Base-by-base conservation (phyloP, 2,888 invertebrate species). In the Entomobrya multifasciata region DNA sequence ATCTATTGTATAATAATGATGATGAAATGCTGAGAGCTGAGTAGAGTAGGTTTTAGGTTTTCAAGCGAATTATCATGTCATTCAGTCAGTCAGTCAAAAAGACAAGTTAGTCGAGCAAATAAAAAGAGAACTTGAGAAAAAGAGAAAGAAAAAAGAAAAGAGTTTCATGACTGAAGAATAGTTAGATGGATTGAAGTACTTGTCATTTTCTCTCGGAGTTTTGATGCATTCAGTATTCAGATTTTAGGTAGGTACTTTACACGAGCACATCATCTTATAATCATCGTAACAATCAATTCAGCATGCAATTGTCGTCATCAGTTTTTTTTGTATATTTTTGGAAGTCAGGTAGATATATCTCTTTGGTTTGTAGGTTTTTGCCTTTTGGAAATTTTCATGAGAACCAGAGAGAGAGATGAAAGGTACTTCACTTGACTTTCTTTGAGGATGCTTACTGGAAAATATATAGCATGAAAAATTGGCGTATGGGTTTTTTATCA, bases 51-150 rank as follows among this genome's bases (percentile, higher is more conserved):
- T 76, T 36, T 55, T 20, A 8, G 15, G 13, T 17, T 36, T 57
- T 13, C 15, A 76, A 62, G 55, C 47, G 62, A 27, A 84, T 84
- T 84, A 77, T 84, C 83, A 84, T 84, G 83, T 84, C 83, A 84
- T 84, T 84, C 83, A 84, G 83, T 84, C 83, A 84, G 52, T 84
- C 77, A 82, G 82, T 82, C 74, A 82, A 52, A 70, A 49, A 49
- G 13, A 6, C 4, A 44, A 70, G 67, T 41, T 41, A 67, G 41
- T 67, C 20, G 30, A 41, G 17, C 20, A 11, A 67, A 30, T 30
- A n/a, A n/a, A n/a, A n/a, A 8, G 41, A 65, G 10, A 17, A 65
- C 10, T 22, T 44, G 1, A 25, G 15, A 15, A 70, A 30, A 47
- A 25, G 15, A 70, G 47, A 70, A 41, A 47, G 47, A 15, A 41